Conservation (phyloP, 2,113 vertebrate species). For the Trinectes maculatus region DNA sequence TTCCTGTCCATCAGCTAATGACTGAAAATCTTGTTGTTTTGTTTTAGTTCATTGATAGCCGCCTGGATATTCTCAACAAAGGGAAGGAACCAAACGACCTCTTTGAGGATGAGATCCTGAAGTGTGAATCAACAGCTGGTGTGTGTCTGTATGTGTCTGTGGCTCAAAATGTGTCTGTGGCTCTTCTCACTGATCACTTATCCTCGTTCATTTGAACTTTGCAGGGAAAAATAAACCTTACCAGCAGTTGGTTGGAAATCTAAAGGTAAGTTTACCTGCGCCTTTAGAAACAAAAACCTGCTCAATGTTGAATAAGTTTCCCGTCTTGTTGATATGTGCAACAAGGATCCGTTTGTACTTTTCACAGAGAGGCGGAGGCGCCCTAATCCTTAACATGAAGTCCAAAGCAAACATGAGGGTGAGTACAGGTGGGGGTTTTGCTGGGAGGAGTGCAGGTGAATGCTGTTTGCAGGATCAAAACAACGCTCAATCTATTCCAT, state of each 20-base stretch:
- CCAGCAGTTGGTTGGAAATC: conserved; percentile 86
- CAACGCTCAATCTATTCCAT: not conserved
- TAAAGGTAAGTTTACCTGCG: conserved; percentile 82
- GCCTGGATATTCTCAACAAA: conserved; percentile 86
- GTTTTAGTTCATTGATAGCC: conserved; percentile 87
- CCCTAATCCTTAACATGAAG: conserved; percentile 87
- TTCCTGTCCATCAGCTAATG: not conserved
- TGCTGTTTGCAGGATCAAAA: not conserved
- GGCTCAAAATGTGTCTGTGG: conserved; percentile 1
- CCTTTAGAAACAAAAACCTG: too few species aligned
- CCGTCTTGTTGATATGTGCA: not conserved
- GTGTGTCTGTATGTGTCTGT: conserved; percentile 23
- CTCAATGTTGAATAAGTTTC: too few species aligned
- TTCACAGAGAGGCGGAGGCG: conserved; percentile 88
- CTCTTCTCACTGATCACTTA: not conserved
- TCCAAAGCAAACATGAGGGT: conserved; percentile 87
- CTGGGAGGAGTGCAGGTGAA: not conserved
- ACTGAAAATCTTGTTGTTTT: not conserved
- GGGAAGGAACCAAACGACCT: conserved; percentile 85
- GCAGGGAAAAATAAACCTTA: conserved; percentile 84
- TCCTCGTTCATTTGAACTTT: not conserved
- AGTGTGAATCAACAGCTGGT: conserved; percentile 80
- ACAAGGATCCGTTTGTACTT: conserved; percentile 11
- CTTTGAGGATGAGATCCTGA: conserved; percentile 88
- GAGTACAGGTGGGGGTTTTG: conserved; percentile 41